These are phyloP conservation scores for Myodes glareolus DNA, from an alignment of 2,113 vertebrate genomes.

Conservation along the genomic window DNA sequence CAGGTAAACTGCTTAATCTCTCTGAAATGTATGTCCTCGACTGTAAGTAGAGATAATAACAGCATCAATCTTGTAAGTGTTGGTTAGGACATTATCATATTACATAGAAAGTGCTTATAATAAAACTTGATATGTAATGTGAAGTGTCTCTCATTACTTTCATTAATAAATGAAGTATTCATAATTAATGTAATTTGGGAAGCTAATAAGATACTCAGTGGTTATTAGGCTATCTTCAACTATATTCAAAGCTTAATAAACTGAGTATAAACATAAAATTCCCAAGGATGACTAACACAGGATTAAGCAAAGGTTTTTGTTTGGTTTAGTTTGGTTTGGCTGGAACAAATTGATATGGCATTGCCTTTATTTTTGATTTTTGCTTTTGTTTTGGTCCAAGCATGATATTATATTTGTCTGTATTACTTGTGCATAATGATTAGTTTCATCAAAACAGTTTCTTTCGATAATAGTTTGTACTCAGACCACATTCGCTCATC, in stretches of 20 bases:
- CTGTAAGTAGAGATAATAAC: not conserved
- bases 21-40: not conserved
- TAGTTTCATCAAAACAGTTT: not conserved
- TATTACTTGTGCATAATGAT: not conserved
- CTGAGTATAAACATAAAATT: not conserved
- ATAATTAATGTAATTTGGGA: not conserved
- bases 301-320: not conserved
- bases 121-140: not conserved
- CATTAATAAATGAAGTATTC: conserved; percentile 3
- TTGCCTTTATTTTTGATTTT: not conserved
- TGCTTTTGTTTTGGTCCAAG: not conserved
- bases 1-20: not conserved
- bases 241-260: not conserved
- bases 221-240: not conserved
- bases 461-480: not conserved
- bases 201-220: not conserved
- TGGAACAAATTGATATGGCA: not conserved
- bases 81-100: not conserved
- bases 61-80: not conserved
- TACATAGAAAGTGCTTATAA: not conserved
- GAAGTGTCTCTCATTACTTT: not conserved
- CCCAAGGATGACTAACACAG: not conserved
- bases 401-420: not conserved
- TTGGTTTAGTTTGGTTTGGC: not conserved
- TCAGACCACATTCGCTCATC: not conserved